Evolutionary conservation across 2,113 vertebrate genomes (phyloP), one percentile per base, ranked within the genome.

Genomic region (Egretta garzetta): DNA sequence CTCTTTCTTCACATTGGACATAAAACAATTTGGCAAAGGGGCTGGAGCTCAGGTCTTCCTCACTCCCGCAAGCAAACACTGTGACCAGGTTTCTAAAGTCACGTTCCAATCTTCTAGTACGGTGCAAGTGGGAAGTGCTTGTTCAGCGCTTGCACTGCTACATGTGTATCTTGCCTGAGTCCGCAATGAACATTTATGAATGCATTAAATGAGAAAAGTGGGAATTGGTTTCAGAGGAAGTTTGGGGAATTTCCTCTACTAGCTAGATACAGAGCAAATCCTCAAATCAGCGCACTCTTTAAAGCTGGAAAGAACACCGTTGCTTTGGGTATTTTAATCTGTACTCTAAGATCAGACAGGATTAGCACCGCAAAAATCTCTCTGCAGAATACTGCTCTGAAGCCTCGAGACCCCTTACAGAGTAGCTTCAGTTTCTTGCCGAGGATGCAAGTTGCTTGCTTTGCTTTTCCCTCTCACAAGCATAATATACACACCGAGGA

Each of bases 141-240:
- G 64, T 59, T 27, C 56, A 62, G 23, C 5, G 8, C 37, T 59
- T 83, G 47, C 58, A 68, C 13, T 47, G 41, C 17, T 45, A 3
- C 45, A 33, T 52, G 33, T n/a, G 16, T 39, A 12, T 73, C 3
- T 71, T 35, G 43, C 39, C 66, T 86, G 55, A 95, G 64, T 68
- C 58, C 30, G 63, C 26, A 63, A n/a, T 5, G 8, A 88, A 88
- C 32, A 23, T 67, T 80, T 76, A 33, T 53, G 24, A 52, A 64
- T 47, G 6, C 9, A 71, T 80, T 88, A 75, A 67, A 92, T 50
- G 56, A 79, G 80, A 75, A 75, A 90, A 91, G 60, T n/a, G 58
- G 70, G 60, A 91, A 91, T 4, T 68, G 6, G 79, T 92, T 95
- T 96, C 86, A 92, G 88, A 77, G 43, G 80, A 90, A 94, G 64